These are phyloP conservation scores for Artemia sp. DNA, from an alignment of 2,888 invertebrate genomes.

Conservation along the genomic window DNA sequence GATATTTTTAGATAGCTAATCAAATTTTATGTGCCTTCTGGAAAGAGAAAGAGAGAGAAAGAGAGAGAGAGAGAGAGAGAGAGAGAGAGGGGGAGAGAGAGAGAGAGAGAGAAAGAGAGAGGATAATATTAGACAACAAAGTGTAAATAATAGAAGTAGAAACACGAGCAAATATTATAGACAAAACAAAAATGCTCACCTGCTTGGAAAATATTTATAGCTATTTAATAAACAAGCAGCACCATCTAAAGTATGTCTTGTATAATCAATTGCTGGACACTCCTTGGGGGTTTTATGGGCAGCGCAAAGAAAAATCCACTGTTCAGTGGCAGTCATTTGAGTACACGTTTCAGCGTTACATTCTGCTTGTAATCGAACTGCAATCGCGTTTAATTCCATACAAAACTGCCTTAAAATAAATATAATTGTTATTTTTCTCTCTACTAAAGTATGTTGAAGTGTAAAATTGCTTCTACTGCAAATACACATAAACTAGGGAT, in stretches of 20 bases:
- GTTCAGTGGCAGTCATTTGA: conserved; percentile 99
- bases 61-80: too few species aligned
- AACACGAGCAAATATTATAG: too few species aligned
- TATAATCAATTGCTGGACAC: conserved; percentile 98
- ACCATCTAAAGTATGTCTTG: conserved; percentile 93
- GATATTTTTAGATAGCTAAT: too few species aligned
- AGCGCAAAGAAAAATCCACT: conserved; percentile 99
- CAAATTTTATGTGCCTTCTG: too few species aligned
- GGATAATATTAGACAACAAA: conserved; percentile 15
- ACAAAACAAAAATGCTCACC: conserved; percentile 39
- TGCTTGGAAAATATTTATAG: conserved; percentile 99
- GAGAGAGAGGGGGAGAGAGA: too few species aligned
- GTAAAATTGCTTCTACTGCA: too few species aligned
- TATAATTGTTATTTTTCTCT: neutral
- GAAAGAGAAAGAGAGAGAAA: too few species aligned
- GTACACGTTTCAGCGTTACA: conserved; percentile 93
- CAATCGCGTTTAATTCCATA: conserved; percentile 97
- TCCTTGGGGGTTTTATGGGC: conserved; percentile 99
- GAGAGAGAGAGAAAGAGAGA: too few species aligned
- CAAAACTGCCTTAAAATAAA: conserved; percentile 64
- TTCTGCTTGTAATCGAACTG: conserved; percentile 84
- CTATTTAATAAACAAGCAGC: conserved; percentile 96
- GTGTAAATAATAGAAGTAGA: too few species aligned
- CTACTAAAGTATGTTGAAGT: neutral
- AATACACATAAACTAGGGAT: too few species aligned